Conservation (phyloP, 2,113 vertebrate species). For the Mixornis gularis region DNA sequence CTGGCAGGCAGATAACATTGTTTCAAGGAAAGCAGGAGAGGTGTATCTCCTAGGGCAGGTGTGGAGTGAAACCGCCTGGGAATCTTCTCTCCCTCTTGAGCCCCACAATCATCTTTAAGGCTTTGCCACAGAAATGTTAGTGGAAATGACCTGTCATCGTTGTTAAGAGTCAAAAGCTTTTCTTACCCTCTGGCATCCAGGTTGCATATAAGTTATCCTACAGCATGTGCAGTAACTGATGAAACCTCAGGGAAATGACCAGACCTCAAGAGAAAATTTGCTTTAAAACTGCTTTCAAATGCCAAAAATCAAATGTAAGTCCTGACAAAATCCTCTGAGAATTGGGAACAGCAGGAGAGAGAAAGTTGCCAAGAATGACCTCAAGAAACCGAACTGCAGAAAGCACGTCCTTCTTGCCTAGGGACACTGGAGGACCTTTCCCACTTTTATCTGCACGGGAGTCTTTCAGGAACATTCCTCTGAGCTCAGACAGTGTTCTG, state of each 20-base stretch:
- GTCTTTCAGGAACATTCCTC: not conserved
- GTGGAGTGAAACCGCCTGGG: not conserved
- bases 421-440: not conserved
- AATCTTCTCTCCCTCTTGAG: not conserved
- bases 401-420: not conserved
- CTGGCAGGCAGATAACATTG: not conserved
- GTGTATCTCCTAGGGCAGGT: not conserved
- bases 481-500: not conserved
- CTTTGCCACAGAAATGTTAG: not conserved
- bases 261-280: slow-evolving; percentile 12
- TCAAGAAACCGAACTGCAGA: not conserved
- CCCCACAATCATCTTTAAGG: not conserved
- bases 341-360: not conserved
- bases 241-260: slow-evolving; percentile 25
- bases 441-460: not conserved
- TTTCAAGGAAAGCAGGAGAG: not conserved
- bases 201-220: not conserved
- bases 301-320: not conserved
- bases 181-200: not conserved
- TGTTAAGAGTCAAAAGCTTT: not conserved
- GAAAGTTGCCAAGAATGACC: not conserved
- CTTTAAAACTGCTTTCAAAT: slow-evolving; percentile 19
- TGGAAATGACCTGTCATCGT: not conserved
- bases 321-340: not conserved
- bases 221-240: not conserved